These are phyloP conservation scores for Drosophila robusta DNA, from an alignment of 2,888 invertebrate species.

Conservation along the genomic window DNA sequence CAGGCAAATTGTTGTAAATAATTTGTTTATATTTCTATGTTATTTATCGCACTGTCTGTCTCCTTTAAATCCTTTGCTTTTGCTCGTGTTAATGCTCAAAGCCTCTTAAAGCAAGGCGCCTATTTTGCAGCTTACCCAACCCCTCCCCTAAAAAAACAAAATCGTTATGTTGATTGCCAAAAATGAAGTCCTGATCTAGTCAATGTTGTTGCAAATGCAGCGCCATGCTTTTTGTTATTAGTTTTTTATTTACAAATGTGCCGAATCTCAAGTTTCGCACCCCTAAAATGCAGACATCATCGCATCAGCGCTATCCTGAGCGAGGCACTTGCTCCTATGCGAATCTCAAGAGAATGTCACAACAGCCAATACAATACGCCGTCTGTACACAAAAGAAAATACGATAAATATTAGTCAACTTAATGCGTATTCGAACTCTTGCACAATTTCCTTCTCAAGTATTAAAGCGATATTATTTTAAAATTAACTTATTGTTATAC, in stretches of 20 bases:
- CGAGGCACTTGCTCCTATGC: constrained; percentile 61
- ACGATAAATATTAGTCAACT: constrained; percentile 41
- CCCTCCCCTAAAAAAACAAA: constrained; percentile 8
- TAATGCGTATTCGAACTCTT: constrained; percentile 63
- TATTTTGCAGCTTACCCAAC: constrained; percentile 31
- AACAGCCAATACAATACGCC: constrained; percentile 51
- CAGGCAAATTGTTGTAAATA: constrained; percentile 23
- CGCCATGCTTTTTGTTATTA: constrained; percentile 74
- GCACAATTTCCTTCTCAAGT: constrained; percentile 80
- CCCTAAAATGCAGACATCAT: constrained; percentile 41
- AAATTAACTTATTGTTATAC: constrained; percentile 72
- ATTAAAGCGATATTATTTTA: constrained; percentile 80
- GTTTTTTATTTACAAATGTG: constrained; percentile 73
- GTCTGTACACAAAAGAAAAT: constrained; percentile 45
- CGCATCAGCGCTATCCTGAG: constrained; percentile 41
- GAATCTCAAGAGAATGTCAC: constrained; percentile 72
- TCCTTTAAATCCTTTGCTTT: constrained; percentile 25
- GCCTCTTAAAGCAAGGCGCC: constrained; percentile 45
- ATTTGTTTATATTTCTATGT: constrained; percentile 18
- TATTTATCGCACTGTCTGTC: constrained; percentile 30
- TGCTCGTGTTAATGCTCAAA: constrained; percentile 58
- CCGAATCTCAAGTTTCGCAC: constrained; percentile 72
- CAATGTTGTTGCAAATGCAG: constrained; percentile 62
- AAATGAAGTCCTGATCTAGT: constrained; percentile 61
- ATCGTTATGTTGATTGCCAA: constrained; percentile 37